Conservation (phyloP, 2,888 invertebrate species). For the Caenorhabditis doughertyi region DNA sequence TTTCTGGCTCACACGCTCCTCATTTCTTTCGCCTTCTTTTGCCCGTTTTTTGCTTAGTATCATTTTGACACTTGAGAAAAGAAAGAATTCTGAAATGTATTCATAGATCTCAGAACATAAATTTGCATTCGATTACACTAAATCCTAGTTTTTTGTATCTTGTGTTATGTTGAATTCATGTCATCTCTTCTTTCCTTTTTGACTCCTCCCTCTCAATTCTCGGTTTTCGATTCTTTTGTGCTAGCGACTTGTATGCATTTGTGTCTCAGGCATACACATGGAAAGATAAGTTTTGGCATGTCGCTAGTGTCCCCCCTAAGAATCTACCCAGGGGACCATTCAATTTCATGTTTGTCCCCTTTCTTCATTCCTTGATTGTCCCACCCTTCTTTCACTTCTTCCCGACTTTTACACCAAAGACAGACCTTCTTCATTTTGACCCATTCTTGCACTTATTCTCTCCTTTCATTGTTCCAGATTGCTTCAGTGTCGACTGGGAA, state of each 20-base stretch:
- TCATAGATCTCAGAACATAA: constrained; percentile 21
- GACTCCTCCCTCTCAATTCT: constrained; percentile 24
- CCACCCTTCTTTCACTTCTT: constrained; percentile 30
- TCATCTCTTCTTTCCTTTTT: not conserved
- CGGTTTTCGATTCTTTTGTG: constrained; percentile 56
- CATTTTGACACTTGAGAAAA: constrained; percentile 27
- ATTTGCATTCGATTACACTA: constrained; percentile 31
- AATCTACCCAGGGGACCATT: constrained; percentile 64
- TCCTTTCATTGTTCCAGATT: constrained; percentile 43
- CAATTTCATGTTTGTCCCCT: constrained; percentile 65
- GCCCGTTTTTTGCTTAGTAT: constrained; percentile 10
- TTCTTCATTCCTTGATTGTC: constrained; percentile 54
- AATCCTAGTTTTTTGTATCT: constrained; percentile 24
- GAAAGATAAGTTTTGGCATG: constrained; percentile 58
- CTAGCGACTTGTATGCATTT: constrained; percentile 26
- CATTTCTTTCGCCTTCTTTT: constrained; percentile 1
- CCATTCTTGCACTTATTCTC: not conserved
- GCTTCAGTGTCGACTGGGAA: constrained; percentile 22
- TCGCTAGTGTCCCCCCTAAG: constrained; percentile 37
- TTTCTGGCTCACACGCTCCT: constrained; percentile 58
- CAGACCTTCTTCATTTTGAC: constrained; percentile 15
- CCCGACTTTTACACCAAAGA: constrained; percentile 48
- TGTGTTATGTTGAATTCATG: not conserved
- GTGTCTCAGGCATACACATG: constrained; percentile 23
- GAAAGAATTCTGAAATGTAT: constrained; percentile 42